phyloP scores from a whole-genome alignment of 2,888 invertebrate genomes.

The Drosophila conformis region DNA sequence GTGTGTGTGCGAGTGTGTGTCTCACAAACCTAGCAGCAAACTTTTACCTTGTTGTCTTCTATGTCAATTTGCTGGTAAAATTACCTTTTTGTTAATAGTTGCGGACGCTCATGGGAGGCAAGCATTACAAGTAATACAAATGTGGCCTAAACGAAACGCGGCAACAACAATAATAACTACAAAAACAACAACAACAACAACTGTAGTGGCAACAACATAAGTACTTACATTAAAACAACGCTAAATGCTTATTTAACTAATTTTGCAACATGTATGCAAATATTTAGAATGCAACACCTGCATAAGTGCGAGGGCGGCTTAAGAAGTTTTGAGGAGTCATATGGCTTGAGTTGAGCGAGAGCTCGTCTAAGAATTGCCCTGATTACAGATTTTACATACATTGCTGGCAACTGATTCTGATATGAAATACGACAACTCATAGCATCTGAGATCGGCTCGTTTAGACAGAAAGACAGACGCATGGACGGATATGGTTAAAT shows the following conservation, averaged over 20 bases:
- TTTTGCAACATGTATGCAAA: slow-evolving; percentile 77
- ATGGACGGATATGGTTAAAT: rapidly evolving
- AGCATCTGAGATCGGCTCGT: background rate
- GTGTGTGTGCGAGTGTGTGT: slow-evolving; percentile 29
- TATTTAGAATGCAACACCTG: slow-evolving; percentile 79
- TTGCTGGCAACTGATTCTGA: background rate
- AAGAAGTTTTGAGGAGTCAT: background rate
- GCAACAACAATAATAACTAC: slow-evolving; percentile 13
- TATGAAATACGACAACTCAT: background rate
- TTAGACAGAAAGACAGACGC: too few relatives aligned
- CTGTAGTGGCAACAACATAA: slow-evolving; percentile 22
- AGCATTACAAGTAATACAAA: slow-evolving; percentile 77
- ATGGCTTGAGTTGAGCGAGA: background rate
- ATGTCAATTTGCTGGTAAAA: slow-evolving; percentile 77
- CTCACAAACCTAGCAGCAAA: slow-evolving; percentile 44
- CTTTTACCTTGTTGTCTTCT: slow-evolving; percentile 72
- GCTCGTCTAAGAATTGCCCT: background rate
- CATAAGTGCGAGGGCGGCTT: slow-evolving; percentile 56
- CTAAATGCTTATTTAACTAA: slow-evolving; percentile 82
- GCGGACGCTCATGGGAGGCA: slow-evolving; percentile 60
- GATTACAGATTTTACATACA: background rate
- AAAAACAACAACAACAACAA: slow-evolving; percentile 5
- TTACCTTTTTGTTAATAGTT: slow-evolving; percentile 79
- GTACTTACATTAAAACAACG: slow-evolving; percentile 60
- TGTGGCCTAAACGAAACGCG: slow-evolving; percentile 34